These are phyloP conservation scores for Acanthopleura granulata DNA, from an alignment of 2,888 invertebrate genomes.

Conservation along the genomic window DNA sequence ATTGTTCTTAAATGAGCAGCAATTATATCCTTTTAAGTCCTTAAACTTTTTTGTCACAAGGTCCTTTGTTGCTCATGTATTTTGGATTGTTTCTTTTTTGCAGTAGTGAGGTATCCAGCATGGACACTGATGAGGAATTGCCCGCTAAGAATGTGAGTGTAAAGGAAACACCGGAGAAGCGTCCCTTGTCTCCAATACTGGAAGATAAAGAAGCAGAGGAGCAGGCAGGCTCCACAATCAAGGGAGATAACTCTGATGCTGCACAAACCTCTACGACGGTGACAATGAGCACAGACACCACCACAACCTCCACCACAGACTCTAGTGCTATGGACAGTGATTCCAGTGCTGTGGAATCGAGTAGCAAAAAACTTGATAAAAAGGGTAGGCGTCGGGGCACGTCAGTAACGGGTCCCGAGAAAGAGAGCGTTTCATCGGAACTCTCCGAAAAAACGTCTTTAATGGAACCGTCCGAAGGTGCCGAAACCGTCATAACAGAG, in stretches of 20 bases:
- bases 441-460: background rate
- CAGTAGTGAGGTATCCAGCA: constrained; percentile 6
- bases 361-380: background rate
- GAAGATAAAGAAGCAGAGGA: constrained; percentile 20
- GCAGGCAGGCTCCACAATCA: constrained; percentile 15
- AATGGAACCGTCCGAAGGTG: background rate
- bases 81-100: background rate
- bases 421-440: background rate
- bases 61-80: background rate
- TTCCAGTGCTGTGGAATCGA: background rate
- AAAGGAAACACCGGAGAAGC: constrained; percentile 5
- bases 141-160: constrained; percentile 36
- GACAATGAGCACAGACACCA: background rate
- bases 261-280: constrained; percentile 28
- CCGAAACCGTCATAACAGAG: background rate
- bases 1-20: no score
- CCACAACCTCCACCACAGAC: background rate
- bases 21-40: no score
- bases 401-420: background rate
- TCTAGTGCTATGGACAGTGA: constrained; percentile 16
- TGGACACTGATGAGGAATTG: constrained; percentile 32
- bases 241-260: constrained; percentile 27
- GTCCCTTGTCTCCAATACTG: constrained; percentile 9
- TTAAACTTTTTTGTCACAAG: no score
- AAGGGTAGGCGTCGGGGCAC: background rate